Base-by-base conservation (phyloP, 2,113 vertebrate species). In the Neolamprologus longior region DNA sequence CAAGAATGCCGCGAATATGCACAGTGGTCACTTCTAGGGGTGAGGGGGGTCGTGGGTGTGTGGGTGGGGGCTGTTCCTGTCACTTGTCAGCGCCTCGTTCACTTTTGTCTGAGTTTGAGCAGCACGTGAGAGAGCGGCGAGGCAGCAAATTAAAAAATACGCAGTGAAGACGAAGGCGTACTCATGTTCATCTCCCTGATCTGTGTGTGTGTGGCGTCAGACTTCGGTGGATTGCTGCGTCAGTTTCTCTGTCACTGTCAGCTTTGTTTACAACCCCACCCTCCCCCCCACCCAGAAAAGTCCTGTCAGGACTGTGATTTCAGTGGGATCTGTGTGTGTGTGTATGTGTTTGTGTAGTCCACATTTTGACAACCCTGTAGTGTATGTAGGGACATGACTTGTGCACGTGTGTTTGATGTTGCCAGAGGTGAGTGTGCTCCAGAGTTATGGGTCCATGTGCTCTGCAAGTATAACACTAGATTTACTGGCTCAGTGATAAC, bases 81-180 rank as follows among this genome's bases (percentile, higher is more conserved):
- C 89, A 80, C 3, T 53, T 81, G 26, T 86, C 78, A 55, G 47
- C 17, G n/a, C 53, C 57, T 89, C 61, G 80, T 88, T 91, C 61
- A 26, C 61, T 87, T 82, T 84, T 86, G 88, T 93, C 82, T 86
- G 89, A 81, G 82, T 92, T 85, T 84, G 91, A 86, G 85, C 78
- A 37, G 24, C 12, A 37, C 13, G 63, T 11, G 68, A 73, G 40
- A 45, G 81, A 87, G 84, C 93, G 90, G 86, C 81, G 82, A 94
- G 91, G 92, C 93, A 90, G 90, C 89, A 95, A 95, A 96, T 92
- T 95, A 91, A 94, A 94, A 93, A 94, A 92, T 89, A 92, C 86
- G 80, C 92, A 79, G 88, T 82, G 88, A 81, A 87, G 90, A 89
- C 17, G 63, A 83, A 91, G 86, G 95, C 93, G 90, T 93, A 93